A percentile compares a stretch with the other conserved stretches of the same genome.
phyloP scores from a whole-genome alignment of 2,888 invertebrate species.

The Nymphalis urticae region DNA sequence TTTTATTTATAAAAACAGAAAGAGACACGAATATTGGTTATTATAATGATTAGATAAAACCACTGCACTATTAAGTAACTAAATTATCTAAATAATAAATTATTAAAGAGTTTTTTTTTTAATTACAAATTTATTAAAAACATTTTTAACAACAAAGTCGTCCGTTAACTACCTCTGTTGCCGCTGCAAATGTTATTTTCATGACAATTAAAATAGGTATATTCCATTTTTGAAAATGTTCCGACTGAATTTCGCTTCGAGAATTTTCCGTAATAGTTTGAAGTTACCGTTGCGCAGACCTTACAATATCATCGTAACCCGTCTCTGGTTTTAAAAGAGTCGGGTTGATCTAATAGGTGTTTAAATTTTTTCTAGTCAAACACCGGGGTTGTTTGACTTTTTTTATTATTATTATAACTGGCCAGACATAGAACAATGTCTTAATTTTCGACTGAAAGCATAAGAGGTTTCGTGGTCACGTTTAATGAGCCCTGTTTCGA shows the following conservation, averaged over 20 bases:
- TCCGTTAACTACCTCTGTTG: no score
- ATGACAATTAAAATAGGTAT: background rate
- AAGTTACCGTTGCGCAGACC: background rate
- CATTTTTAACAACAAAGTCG: no score
- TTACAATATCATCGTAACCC: constrained; percentile 13
- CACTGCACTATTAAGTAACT: background rate
- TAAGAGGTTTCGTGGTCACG: constrained; percentile 29
- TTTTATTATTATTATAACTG: constrained; percentile 33
- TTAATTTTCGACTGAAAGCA: constrained; percentile 33
- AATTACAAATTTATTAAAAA: background rate
- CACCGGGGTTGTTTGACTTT: constrained; percentile 37
- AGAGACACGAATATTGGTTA: constrained; percentile 2
- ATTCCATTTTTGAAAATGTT: background rate
- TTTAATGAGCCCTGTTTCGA: constrained; percentile 20
- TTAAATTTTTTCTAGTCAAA: constrained; percentile 53
- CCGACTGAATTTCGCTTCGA: background rate
- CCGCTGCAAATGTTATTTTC: background rate
- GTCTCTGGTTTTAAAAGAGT: constrained; percentile 46
- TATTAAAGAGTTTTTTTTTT: no score
- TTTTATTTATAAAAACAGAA: constrained; percentile 13
- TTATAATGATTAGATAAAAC: background rate
- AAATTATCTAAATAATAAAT: no score
- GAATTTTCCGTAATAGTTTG: no score
- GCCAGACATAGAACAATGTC: constrained; percentile 32
- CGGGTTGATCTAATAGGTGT: constrained; percentile 57